These are phyloP conservation scores for Artibeus jamaicensis DNA, from an alignment of 2,797 vertebrate genomes.

Conservation along the genomic window DNA sequence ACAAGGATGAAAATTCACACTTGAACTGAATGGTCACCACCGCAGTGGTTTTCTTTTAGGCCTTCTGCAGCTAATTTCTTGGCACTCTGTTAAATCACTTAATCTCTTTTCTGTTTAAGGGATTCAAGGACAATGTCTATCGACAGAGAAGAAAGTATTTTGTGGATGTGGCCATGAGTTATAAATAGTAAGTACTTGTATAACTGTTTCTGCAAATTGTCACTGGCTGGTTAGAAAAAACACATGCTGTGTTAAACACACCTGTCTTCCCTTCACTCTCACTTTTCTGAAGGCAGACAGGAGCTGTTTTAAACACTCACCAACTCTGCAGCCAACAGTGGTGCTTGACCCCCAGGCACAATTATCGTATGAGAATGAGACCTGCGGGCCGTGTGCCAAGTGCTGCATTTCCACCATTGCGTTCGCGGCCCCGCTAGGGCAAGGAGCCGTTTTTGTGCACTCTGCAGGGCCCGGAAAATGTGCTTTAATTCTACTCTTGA, in stretches of 20 bases:
- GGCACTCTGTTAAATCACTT: conserved; percentile 65
- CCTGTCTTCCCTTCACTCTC: conserved; percentile 63
- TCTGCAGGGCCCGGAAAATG: not conserved
- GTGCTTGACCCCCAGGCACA: conserved; percentile 49
- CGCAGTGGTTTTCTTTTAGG: conserved; percentile 69
- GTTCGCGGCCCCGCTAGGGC: conserved; percentile 3
- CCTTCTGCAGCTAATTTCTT: conserved; percentile 61
- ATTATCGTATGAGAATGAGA: conserved; percentile 57
- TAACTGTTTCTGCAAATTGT: conserved; percentile 64
- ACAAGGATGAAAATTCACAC: conserved; percentile 59
- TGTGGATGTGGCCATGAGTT: conserved; percentile 97
- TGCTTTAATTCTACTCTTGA: not conserved
- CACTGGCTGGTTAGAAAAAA: conserved; percentile 66
- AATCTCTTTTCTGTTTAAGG: conserved; percentile 86
- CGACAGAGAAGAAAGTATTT: conserved; percentile 98
- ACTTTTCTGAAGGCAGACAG: conserved; percentile 55
- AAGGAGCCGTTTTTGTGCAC: conserved; percentile 18
- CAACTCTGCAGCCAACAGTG: conserved; percentile 1
- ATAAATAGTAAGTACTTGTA: conserved; percentile 93
- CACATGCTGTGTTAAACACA: conserved; percentile 48
- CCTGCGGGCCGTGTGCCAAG: not conserved
- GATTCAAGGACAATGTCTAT: conserved; percentile 97
- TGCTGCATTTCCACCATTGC: conserved; percentile 18
- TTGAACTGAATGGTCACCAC: conserved; percentile 62
- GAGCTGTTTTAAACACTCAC: conserved; percentile 62